Conservation (phyloP, 2,797 vertebrate genomes). For the Manis javanica region DNA sequence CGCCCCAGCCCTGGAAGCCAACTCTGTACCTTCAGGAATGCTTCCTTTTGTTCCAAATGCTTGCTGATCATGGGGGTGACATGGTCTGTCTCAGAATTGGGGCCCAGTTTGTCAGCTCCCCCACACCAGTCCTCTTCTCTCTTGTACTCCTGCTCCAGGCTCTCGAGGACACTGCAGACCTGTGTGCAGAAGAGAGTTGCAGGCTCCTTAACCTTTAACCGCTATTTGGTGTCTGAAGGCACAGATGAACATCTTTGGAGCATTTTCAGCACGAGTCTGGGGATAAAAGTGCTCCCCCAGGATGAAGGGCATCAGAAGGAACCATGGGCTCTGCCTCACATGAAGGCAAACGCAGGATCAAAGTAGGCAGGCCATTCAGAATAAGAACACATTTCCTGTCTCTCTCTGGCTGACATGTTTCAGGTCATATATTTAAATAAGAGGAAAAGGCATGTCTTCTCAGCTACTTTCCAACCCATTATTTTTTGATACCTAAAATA, state of each 20-base stretch:
- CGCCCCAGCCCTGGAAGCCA: accelerated
- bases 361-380: background rate
- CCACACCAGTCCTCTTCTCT: constrained; percentile 99
- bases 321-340: accelerated
- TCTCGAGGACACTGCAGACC: constrained; percentile 98
- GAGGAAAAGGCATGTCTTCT: background rate
- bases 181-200: constrained; percentile 53
- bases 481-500: background rate
- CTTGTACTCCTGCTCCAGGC: constrained; percentile 99
- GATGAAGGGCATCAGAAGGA: accelerated
- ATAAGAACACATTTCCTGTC: background rate
- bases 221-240: accelerated
- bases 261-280: background rate
- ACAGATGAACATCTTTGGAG: accelerated
- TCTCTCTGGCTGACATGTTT: background rate
- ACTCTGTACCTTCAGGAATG: constrained; percentile 94
- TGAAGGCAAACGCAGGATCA: background rate
- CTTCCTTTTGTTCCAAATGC: constrained; percentile 98
- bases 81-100: constrained; percentile 97
- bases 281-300: background rate
- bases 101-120: constrained; percentile 97
- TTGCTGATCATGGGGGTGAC: constrained; percentile 99
- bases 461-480: background rate
- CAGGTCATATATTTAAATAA: background rate
- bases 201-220: background rate